These are phyloP conservation scores for Podabrus alpinus DNA, from an alignment of 2,888 invertebrate genomes.

Conservation along the genomic window DNA sequence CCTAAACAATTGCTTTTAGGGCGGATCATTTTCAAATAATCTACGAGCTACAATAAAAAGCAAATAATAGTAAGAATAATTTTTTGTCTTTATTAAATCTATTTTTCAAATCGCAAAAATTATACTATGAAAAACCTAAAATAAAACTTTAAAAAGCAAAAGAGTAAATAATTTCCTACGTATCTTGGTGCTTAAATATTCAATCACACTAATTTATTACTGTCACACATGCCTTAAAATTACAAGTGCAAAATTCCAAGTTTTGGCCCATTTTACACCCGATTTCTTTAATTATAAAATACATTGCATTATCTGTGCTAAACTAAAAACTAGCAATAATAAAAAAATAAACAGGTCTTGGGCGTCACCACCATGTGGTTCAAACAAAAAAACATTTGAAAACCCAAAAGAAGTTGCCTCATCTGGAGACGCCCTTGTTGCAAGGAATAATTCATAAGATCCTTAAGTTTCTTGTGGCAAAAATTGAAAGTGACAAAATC, in stretches of 20 bases:
- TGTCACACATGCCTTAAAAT: neutral
- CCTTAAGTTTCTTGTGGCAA: neutral
- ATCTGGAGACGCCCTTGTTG: neutral
- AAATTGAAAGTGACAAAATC: neutral
- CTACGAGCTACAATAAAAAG: neutral
- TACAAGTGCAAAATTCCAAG: neutral
- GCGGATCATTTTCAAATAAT: too few relatives aligned
- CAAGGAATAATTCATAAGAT: neutral
- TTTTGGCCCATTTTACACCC: neutral
- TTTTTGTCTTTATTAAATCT: neutral
- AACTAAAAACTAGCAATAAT: neutral
- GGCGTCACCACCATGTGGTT: neutral
- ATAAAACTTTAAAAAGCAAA: neutral
- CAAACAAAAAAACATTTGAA: neutral
- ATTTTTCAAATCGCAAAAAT: neutral
- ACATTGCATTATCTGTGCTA: neutral
- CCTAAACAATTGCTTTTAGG: too few relatives aligned
- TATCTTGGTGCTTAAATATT: neutral
- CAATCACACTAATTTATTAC: neutral
- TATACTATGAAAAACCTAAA: neutral
- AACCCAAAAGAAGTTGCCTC: neutral
- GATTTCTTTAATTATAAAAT: neutral
- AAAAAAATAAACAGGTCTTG: neutral
- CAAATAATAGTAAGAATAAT: neutral
- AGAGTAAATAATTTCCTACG: neutral